Evolutionary conservation across 53 echinoderm and acorn worm genomes (phyloP).

Genomic region (Henricia sp.): DNA sequence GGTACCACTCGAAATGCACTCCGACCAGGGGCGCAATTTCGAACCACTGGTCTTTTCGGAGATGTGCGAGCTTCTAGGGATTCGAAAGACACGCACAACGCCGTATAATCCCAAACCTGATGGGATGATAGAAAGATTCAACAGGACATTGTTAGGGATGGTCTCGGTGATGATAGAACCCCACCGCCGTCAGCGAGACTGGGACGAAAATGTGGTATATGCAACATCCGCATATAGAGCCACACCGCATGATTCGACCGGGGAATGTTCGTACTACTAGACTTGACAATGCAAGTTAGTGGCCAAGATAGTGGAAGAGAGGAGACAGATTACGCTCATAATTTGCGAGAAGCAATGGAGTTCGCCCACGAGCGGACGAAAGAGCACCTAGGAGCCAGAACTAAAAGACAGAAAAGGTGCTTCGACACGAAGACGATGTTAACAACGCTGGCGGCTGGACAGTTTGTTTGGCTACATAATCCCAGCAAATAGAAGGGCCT

Average conservation of each 20-base stretch:
- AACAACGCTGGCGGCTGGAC: not conserved
- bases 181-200: not conserved
- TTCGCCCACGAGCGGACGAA: not conserved
- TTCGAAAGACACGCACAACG: too few species aligned
- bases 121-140: constrained; percentile 49
- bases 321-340: not conserved
- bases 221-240: not conserved
- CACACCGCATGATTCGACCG: not conserved
- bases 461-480: not conserved
- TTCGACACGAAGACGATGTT: not conserved
- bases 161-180: constrained; percentile 19
- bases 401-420: not conserved
- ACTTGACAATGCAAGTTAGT: not conserved
- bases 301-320: not conserved
- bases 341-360: not conserved
- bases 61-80: constrained; percentile 7
- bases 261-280: not conserved
- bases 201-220: not conserved
- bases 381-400: not conserved
- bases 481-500: not conserved
- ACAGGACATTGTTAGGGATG: constrained; percentile 26
- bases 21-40: constrained; percentile 57
- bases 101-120: constrained; percentile 36
- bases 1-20: constrained; percentile 52
- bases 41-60: constrained; percentile 36